Conservation (phyloP, 1,140 invertebrate genomes). For the Danaus plexippus region DNA sequence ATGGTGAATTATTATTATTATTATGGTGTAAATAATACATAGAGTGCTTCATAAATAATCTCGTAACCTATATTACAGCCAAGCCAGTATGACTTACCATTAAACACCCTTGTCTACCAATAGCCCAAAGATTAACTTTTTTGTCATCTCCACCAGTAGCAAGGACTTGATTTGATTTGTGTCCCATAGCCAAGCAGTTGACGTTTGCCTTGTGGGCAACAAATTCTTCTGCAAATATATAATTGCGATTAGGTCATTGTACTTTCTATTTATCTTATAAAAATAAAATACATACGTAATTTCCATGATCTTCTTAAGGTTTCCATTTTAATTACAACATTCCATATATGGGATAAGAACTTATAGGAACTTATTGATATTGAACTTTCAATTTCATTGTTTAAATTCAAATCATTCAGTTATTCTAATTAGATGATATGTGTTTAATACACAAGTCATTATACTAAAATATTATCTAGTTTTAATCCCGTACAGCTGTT, state of each 20-base stretch:
- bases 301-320: conserved; percentile 65
- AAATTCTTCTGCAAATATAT: conserved; percentile 84
- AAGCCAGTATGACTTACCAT: conserved; percentile 78
- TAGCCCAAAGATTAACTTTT: conserved; percentile 97
- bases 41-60: no score
- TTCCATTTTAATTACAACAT: conserved; percentile 51
- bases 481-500: no score
- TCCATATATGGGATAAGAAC: conserved; percentile 31
- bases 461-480: no score
- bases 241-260: not conserved
- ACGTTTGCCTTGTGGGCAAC: conserved; percentile 90
- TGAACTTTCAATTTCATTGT: no score
- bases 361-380: no score
- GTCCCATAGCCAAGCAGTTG: conserved; percentile 90
- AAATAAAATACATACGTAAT: conserved; percentile 53
- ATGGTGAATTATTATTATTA: no score
- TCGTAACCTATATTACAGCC: no score
- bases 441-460: no score
- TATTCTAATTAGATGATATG: no score
- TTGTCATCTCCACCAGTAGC: conserved; percentile 98
- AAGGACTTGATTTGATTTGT: conserved; percentile 87
- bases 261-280: not conserved
- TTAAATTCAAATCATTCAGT: no score
- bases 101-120: conserved; percentile 95
- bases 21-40: no score